Evolutionary conservation across 2,797 vertebrate species (phyloP).

Genomic region (Parotocinclus haroldoi): DNA sequence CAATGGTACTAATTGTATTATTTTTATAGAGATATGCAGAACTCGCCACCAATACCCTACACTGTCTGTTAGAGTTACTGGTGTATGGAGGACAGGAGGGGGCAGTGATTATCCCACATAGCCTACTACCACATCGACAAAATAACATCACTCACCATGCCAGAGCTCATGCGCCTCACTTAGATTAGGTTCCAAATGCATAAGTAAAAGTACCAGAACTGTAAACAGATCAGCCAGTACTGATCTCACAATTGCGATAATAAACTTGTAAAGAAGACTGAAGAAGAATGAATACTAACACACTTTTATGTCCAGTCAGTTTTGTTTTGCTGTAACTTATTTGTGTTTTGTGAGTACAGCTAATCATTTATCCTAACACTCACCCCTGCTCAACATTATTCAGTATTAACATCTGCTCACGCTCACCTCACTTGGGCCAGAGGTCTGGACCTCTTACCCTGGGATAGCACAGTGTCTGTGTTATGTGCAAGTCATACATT

Average conservation of each 20-base stretch:
- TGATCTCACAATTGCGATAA: too few relatives aligned
- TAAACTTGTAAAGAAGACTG: too few relatives aligned
- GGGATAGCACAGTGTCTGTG: conserved; percentile 67
- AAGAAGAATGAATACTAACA: not conserved
- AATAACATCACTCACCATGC: too few relatives aligned
- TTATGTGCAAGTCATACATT: conserved; percentile 65
- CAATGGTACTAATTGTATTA: too few relatives aligned
- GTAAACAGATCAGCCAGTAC: too few relatives aligned
- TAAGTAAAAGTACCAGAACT: too few relatives aligned
- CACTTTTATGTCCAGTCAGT: not conserved
- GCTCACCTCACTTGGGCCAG: conserved; percentile 67
- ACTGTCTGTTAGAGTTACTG: not conserved
- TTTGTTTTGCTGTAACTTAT: conserved; percentile 3
- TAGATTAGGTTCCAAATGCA: too few relatives aligned
- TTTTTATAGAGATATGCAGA: too few relatives aligned
- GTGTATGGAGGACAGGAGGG: conserved; percentile 23
- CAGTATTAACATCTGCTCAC: conserved; percentile 74
- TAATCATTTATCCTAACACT: conserved; percentile 17
- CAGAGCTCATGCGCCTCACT: too few relatives aligned
- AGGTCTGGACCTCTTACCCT: conserved; percentile 50
- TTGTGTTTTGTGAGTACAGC: not conserved
- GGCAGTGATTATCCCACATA: conserved; percentile 40
- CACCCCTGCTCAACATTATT: conserved; percentile 79
- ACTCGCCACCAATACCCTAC: too few relatives aligned
- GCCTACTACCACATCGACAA: too few relatives aligned